Evolutionary conservation across 2,888 invertebrate species (phyloP).

Genomic region (Chrysolina americana): DNA sequence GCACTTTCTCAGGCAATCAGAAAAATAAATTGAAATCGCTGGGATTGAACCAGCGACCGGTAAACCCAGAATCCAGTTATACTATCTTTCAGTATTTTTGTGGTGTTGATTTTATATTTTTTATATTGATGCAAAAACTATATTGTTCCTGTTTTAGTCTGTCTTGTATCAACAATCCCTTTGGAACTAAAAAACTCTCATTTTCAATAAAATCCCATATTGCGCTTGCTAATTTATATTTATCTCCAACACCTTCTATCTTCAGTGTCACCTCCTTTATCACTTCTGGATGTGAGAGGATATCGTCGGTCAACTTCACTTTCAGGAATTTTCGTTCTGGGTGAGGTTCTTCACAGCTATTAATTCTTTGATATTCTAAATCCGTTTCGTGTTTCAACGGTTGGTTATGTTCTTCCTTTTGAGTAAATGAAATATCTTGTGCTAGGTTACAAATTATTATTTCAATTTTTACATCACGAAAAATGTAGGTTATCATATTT

Average conservation of each 20-base stretch:
- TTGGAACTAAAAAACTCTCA: conserved; percentile 18
- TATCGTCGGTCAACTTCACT: conserved; percentile 2
- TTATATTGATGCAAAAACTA: conserved; percentile 6
- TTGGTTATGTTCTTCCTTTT: background rate
- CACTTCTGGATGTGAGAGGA: background rate
- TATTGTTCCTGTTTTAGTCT: background rate
- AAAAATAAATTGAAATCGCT: too few species aligned
- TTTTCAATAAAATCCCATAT: conserved; percentile 5
- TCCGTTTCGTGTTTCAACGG: background rate
- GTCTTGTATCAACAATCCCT: conserved; percentile 1
- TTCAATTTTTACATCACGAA: background rate
- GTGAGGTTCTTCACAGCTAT: background rate
- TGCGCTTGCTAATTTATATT: background rate
- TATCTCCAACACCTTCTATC: background rate
- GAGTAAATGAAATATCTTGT: background rate
- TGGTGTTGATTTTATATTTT: background rate
- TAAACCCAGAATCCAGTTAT: background rate
- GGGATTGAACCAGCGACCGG: too few species aligned
- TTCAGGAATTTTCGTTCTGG: background rate
- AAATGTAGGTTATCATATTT: conserved; percentile 10
- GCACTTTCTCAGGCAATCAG: too few species aligned
- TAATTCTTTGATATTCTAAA: conserved; percentile 15
- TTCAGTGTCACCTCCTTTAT: conserved; percentile 10
- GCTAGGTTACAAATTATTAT: background rate
- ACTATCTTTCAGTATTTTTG: conserved; percentile 9